phyloP scores from a whole-genome alignment of 2,797 vertebrate species.

The Centropyge bicolor region DNA sequence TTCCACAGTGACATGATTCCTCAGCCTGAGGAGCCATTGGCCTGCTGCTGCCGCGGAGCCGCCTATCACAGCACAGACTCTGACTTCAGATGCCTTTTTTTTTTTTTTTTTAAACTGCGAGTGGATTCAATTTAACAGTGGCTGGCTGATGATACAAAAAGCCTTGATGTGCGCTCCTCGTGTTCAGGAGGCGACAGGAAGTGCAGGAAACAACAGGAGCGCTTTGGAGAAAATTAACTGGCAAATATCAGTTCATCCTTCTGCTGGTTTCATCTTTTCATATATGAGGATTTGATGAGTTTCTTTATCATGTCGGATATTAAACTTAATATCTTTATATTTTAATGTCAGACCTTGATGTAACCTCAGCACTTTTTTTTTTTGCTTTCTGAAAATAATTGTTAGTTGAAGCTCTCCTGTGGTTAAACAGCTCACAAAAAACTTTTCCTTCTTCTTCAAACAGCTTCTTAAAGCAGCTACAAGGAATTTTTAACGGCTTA shows the following conservation, averaged over 20 bases:
- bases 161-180: not conserved
- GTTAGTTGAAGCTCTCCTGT: not conserved
- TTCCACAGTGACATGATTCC: conserved; percentile 70
- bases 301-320: not conserved
- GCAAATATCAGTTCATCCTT: not conserved
- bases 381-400: not conserved
- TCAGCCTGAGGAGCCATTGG: conserved; percentile 57
- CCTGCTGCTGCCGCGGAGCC: conserved; percentile 35
- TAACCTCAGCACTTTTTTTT: not conserved
- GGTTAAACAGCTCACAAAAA: not conserved
- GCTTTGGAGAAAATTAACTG: not conserved
- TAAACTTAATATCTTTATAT: not conserved
- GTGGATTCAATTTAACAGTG: conserved; percentile 20
- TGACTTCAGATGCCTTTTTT: conserved; percentile 36
- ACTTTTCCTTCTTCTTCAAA: not conserved
- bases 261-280: not conserved
- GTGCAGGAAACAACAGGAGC: not conserved
- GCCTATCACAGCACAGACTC: conserved; percentile 50
- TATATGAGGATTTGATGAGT: conserved; percentile 6
- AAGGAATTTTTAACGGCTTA: not conserved
- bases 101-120: conserved; percentile 10
- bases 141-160: not conserved
- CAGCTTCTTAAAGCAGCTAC: not conserved
- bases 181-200: not conserved
- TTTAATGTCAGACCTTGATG: not conserved